Evolutionary conservation across 2,113 vertebrate species (phyloP).

Genomic region (Lepus timidus): DNA sequence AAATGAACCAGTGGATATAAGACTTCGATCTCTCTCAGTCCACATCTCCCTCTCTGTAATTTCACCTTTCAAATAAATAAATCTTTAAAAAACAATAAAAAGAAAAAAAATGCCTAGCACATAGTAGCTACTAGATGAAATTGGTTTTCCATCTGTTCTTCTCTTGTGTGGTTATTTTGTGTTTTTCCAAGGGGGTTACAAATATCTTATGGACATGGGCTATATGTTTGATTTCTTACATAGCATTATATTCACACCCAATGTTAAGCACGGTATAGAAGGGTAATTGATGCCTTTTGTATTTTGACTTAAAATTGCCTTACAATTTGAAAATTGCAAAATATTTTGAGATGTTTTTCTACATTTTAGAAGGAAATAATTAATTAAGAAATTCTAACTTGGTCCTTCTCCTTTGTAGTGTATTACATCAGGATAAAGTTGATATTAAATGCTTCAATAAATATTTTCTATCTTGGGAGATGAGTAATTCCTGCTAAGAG

Average conservation of each 20-base stretch:
- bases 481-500: slow-evolving; percentile 21
- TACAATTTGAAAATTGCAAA: slow-evolving; percentile 61
- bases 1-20: too few species aligned
- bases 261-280: background rate
- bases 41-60: too few species aligned
- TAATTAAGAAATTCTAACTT: slow-evolving; percentile 58
- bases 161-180: background rate
- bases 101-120: background rate
- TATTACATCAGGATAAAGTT: slow-evolving; percentile 13
- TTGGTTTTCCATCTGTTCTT: slow-evolving; percentile 6
- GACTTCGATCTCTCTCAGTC: too few species aligned
- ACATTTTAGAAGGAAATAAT: slow-evolving; percentile 67
- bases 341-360: slow-evolving; percentile 61
- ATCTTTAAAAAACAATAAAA: too few species aligned
- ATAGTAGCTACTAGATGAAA: background rate
- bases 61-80: too few species aligned
- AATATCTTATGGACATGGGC: background rate
- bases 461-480: slow-evolving; percentile 53
- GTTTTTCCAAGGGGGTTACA: slow-evolving; percentile 36
- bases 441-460: slow-evolving; percentile 54
- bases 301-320: slow-evolving; percentile 46
- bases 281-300: background rate
- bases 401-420: slow-evolving; percentile 29
- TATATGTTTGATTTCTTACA: slow-evolving; percentile 20
- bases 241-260: background rate